phyloP scores from a whole-genome alignment of 2,888 invertebrate genomes.

The Mesoligia furuncula region DNA sequence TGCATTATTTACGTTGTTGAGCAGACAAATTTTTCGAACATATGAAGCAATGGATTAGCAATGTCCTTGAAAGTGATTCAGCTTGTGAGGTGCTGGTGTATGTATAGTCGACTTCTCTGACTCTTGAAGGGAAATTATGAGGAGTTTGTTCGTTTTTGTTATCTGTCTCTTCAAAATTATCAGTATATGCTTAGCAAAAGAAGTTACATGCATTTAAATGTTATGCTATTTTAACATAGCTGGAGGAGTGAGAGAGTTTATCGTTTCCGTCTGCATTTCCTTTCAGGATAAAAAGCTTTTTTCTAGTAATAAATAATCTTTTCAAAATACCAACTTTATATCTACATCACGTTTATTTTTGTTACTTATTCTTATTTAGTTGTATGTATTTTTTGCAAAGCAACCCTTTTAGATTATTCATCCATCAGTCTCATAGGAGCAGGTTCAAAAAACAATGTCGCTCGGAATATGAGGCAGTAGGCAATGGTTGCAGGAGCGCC shows the following conservation, averaged over 20 bases:
- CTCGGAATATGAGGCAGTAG: slow-evolving; percentile 77
- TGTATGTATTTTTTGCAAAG: background rate
- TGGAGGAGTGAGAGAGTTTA: no score
- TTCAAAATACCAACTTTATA: no score
- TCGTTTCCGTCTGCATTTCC: no score
- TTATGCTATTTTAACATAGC: background rate
- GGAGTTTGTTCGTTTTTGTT: background rate
- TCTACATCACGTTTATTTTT: no score
- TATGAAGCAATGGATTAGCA: no score
- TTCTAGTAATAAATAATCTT: no score
- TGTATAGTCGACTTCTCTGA: background rate
- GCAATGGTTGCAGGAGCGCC: slow-evolving; percentile 69
- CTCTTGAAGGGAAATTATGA: background rate
- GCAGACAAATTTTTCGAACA: no score
- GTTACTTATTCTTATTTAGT: background rate
- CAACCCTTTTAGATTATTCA: background rate
- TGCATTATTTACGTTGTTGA: no score
- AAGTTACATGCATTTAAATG: background rate
- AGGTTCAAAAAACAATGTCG: slow-evolving; percentile 26
- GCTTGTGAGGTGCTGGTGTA: background rate
- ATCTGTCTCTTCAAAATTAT: background rate
- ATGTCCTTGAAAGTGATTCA: no score
- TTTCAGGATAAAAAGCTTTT: no score
- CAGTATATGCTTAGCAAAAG: background rate
- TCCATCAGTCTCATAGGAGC: background rate